Percentiles rank a stretch among this genome's conserved stretches.
These are phyloP conservation scores for Bombus sylvicola DNA, from an alignment of 1,140 invertebrate species.

Conservation along the genomic window DNA sequence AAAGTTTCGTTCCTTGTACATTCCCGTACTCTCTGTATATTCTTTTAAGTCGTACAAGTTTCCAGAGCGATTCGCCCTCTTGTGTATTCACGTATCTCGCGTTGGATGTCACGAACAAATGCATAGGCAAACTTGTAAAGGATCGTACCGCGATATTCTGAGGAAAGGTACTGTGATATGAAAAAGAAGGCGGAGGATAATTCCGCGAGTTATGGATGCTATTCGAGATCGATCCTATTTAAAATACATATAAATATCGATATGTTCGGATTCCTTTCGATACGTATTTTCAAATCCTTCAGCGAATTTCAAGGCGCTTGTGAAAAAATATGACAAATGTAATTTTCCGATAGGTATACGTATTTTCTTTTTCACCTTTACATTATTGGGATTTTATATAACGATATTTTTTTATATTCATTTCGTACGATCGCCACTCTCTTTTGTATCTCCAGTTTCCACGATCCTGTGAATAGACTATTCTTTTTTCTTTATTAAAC, in stretches of 20 bases:
- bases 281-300: neutral
- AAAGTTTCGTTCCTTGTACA: constrained; percentile 5
- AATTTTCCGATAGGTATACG: neutral
- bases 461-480: neutral
- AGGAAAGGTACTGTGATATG: neutral
- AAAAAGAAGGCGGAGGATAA: neutral
- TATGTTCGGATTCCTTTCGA: too few relatives aligned
- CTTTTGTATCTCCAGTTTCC: neutral
- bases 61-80: neutral
- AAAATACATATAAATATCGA: neutral
- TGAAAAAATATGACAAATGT: neutral
- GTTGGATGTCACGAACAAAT: neutral
- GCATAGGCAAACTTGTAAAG: neutral
- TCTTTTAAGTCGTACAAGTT: constrained; percentile 56
- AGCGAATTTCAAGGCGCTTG: neutral
- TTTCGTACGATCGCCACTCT: neutral
- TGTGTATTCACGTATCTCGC: constrained; percentile 20
- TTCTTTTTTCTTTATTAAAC: constrained; percentile 12
- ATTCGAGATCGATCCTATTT: neutral
- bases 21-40: neutral
- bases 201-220: neutral
- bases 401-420: constrained; percentile 21
- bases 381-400: neutral
- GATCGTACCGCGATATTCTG: constrained; percentile 7
- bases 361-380: neutral